Evolutionary conservation across 2,797 vertebrate species (phyloP).

Genomic region (Megalops cyprinoides): DNA sequence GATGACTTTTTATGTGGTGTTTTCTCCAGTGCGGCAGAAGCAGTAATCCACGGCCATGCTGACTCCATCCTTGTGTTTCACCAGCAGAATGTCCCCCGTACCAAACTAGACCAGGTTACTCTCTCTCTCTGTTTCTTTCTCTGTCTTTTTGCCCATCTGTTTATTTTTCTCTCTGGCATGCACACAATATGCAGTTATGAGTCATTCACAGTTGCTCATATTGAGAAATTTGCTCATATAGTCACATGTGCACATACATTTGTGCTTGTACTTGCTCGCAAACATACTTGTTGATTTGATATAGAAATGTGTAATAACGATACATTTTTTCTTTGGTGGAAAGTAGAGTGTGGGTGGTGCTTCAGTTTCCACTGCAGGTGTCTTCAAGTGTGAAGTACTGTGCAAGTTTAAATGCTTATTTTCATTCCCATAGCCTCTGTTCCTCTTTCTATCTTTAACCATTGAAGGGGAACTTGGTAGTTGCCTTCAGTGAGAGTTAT

Average conservation of each 20-base stretch:
- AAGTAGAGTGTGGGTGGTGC: no score
- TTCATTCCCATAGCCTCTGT: no score
- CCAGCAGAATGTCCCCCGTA: conserved; percentile 90
- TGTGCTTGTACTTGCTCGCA: no score
- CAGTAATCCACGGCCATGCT: conserved; percentile 90
- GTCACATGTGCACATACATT: not conserved
- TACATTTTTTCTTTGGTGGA: no score
- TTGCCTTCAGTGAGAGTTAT: no score
- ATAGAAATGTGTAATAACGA: no score
- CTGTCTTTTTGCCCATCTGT: not conserved
- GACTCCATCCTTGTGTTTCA: conserved; percentile 97
- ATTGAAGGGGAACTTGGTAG: no score
- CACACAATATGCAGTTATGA: conserved; percentile 9
- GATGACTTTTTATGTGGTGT: conserved; percentile 32
- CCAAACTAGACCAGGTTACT: conserved; percentile 91
- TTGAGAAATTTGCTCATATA: not conserved
- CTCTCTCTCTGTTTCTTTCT: not conserved
- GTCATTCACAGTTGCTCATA: not conserved
- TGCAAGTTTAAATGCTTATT: no score
- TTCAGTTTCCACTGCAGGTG: no score
- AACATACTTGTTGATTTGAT: no score
- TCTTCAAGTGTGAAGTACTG: no score
- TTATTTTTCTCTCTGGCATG: conserved; percentile 23
- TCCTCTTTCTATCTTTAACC: no score
- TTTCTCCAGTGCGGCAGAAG: conserved; percentile 87